Conservation (phyloP, 1,140 invertebrate genomes). For the Eumeta japonica region DNA sequence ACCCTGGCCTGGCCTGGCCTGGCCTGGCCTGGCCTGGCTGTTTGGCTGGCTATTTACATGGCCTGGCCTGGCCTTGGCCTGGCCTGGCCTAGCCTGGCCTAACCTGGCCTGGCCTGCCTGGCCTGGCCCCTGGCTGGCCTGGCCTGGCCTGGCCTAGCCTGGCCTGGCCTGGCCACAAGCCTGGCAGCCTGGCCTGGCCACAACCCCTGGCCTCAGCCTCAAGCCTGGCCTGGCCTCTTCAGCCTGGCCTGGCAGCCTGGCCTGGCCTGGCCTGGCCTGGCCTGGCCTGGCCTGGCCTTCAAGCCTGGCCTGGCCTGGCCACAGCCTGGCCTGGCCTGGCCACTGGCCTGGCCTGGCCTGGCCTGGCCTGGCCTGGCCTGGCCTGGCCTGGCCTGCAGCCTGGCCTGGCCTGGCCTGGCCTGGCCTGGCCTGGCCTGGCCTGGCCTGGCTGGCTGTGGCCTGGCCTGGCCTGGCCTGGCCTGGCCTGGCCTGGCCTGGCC, state of each 20-base stretch:
- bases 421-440: slow-evolving; percentile 10
- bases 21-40: slow-evolving; percentile 1
- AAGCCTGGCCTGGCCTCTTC: no score
- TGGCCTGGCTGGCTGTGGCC: neutral
- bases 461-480: slow-evolving; percentile 1
- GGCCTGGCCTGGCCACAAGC: slow-evolving; percentile 2
- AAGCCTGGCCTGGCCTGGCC: no score
- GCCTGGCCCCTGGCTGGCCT: no score
- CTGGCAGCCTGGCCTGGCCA: no score
- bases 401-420: slow-evolving; percentile 4
- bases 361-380: slow-evolving; percentile 1
- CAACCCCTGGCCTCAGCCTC: no score
- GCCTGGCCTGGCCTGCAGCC: no score
- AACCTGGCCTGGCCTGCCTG: slow-evolving; percentile 1
- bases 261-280: no score
- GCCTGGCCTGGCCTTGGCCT: no score
- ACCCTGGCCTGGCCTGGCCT: slow-evolving; percentile 1
- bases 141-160: slow-evolving; percentile 2
- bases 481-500: slow-evolving; percentile 1
- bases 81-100: slow-evolving; percentile 1
- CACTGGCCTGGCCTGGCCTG: no score
- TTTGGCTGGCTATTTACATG: neutral
- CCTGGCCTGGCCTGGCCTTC: no score
- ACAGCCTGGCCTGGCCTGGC: no score
- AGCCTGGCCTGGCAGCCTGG: no score